Conservation (phyloP, 1,140 invertebrate species). For the Mesaphorura yosii region DNA sequence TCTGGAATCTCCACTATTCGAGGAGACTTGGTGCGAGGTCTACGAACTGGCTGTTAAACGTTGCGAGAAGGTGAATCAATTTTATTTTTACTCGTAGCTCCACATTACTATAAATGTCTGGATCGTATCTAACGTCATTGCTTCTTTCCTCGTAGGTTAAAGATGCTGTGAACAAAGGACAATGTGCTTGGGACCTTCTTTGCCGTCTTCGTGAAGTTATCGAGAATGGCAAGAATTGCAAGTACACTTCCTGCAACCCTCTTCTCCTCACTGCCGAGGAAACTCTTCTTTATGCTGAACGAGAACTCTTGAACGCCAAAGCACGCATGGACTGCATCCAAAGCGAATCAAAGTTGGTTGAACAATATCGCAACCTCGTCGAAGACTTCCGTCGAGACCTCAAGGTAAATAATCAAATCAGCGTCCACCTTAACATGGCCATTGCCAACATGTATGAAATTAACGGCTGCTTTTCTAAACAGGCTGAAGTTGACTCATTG, state of each 20-base stretch:
- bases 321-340: conserved; percentile 28
- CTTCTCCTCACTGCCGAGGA: conserved; percentile 29
- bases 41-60: conserved; percentile 20
- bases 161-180: conserved; percentile 24
- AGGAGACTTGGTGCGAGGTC: conserved; percentile 30
- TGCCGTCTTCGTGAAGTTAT: conserved; percentile 28
- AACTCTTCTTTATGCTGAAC: conserved; percentile 25
- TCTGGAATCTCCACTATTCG: conserved; percentile 28
- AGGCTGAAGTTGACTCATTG: conserved; percentile 29
- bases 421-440: neutral
- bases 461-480: conserved; percentile 4
- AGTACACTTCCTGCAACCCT: conserved; percentile 29
- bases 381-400: conserved; percentile 30
- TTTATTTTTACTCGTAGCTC: neutral
- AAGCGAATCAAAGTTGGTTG: conserved; percentile 25
- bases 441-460: neutral
- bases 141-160: too few relatives aligned
- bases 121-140: neutral
- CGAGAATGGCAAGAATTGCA: conserved; percentile 28
- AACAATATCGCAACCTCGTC: conserved; percentile 27
- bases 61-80: conserved; percentile 18
- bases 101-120: neutral
- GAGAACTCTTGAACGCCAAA: conserved; percentile 25
- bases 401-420: conserved; percentile 18
- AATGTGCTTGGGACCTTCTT: conserved; percentile 28